These are phyloP conservation scores for Nesometra sesokonis DNA, from an alignment of 35 echinoderm and acorn worm species.

Conservation along the genomic window DNA sequence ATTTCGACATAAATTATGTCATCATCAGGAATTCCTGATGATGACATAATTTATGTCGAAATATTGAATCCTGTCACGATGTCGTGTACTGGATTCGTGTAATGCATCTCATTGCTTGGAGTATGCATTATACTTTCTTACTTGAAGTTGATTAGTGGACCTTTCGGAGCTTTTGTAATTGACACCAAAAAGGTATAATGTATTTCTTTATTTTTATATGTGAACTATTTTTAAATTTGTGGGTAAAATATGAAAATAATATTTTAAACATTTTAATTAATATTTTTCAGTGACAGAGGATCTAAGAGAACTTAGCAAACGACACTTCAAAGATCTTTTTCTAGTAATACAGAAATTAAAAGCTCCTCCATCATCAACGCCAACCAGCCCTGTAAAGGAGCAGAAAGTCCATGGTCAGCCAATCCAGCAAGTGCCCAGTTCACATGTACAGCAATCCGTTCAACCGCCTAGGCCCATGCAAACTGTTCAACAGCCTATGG, in stretches of 20 bases:
- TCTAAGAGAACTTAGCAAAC: slow-evolving; percentile 60
- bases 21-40: too few relatives aligned
- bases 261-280: slow-evolving; percentile 12
- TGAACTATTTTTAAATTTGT: background rate
- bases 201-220: background rate
- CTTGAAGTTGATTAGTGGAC: too few relatives aligned
- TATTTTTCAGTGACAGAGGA: slow-evolving; percentile 61
- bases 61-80: too few relatives aligned
- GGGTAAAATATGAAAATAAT: too few relatives aligned
- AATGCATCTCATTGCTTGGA: too few relatives aligned
- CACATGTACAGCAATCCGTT: background rate
- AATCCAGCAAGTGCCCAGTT: too few relatives aligned
- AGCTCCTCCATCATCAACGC: background rate
- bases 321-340: slow-evolving; percentile 69
- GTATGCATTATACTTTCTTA: too few relatives aligned
- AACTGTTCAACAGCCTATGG: background rate
- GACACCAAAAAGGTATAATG: background rate
- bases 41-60: too few relatives aligned
- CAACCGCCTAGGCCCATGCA: background rate
- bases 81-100: too few relatives aligned
- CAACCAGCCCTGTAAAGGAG: background rate
- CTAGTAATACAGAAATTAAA: background rate
- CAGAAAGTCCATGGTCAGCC: too few relatives aligned
- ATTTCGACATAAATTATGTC: too few relatives aligned
- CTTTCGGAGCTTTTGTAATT: background rate